Base-by-base conservation (phyloP, 2,888 invertebrate species). In the Deroplatys truncata region DNA sequence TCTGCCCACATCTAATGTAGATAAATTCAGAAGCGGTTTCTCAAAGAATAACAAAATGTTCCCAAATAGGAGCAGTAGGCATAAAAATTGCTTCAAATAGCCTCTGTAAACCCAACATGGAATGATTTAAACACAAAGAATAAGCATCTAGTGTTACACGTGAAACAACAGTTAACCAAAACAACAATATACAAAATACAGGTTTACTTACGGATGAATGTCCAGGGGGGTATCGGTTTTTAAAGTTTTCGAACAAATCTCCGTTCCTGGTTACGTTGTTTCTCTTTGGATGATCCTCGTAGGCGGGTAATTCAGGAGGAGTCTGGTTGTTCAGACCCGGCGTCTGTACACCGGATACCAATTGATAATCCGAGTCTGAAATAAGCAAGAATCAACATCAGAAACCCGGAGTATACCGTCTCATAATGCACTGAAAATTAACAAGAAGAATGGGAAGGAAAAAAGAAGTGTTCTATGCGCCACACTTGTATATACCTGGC, bases 351-450 rank as follows among this genome's bases (percentile, higher is more conserved):
- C 96, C 95, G 92, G 96, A 96, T 92, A 96, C 96, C 92, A 96
- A 94, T 94, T 96, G 96, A 93, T 96, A 96, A 94, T 96, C 96
- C 91, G 96, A 96, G 94, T 96, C 96, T 95, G 92, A 84, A 93
- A 92, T 91, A 91, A 92, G 86, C 86, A 82, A 28, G 29, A 29
- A 49, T 25, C 5, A 25, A 84, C n/a, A 85, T 28, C 28, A 35
- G 35, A 35, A 28, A 84, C 28, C 29, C 31, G 28, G 84, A 84
- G 20, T 31, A 84, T 25, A 31, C 28, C 0, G 35, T 31, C 20
- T 84, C 28, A 28, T 29, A 28, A 5, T 5, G 28, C 28, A n/a
- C 29, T 28, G 0, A 25, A 31, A 84, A 25, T 13, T 5, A 9
- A 7, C 35, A 8, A 35, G 9, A 35, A 7, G 7, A 35, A 7